phyloP scores from a whole-genome alignment of 2,797 vertebrate species.

The Vipera latastei region DNA sequence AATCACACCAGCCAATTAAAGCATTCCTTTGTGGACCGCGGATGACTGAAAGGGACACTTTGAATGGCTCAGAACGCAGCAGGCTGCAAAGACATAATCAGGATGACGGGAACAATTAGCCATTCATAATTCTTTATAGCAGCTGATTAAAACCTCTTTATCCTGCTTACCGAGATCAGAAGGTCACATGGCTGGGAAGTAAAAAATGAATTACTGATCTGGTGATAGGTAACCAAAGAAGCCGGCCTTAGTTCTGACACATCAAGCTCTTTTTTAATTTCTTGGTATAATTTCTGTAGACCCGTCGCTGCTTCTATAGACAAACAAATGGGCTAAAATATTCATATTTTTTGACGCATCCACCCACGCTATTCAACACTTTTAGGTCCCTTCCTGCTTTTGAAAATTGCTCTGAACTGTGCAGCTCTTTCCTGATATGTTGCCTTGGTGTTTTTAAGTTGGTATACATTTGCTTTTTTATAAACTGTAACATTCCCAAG shows the following conservation, averaged over 20 bases:
- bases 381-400: background rate
- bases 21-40: slow-evolving; percentile 68
- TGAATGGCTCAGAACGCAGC: slow-evolving; percentile 27
- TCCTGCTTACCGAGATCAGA: slow-evolving; percentile 55
- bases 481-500: background rate
- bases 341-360: background rate
- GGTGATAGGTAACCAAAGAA: background rate
- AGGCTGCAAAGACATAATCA: slow-evolving; percentile 51
- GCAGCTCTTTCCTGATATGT: background rate
- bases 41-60: slow-evolving; percentile 60
- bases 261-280: background rate
- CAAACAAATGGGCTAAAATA: fast-evolving
- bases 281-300: background rate
- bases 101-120: slow-evolving; percentile 49
- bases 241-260: background rate
- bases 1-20: slow-evolving; percentile 66
- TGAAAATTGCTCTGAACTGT: background rate
- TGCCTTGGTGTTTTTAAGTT: background rate
- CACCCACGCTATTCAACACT: background rate
- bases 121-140: slow-evolving; percentile 62
- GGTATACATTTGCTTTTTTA: background rate
- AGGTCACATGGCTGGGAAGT: slow-evolving; percentile 54
- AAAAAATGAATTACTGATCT: slow-evolving; percentile 28
- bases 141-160: slow-evolving; percentile 65
- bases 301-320: background rate